A percentile compares a stretch with the other conserved stretches of the same genome.
Evolutionary conservation across 2,797 vertebrate genomes (phyloP).

Genomic region (Malurus leucopterus): DNA sequence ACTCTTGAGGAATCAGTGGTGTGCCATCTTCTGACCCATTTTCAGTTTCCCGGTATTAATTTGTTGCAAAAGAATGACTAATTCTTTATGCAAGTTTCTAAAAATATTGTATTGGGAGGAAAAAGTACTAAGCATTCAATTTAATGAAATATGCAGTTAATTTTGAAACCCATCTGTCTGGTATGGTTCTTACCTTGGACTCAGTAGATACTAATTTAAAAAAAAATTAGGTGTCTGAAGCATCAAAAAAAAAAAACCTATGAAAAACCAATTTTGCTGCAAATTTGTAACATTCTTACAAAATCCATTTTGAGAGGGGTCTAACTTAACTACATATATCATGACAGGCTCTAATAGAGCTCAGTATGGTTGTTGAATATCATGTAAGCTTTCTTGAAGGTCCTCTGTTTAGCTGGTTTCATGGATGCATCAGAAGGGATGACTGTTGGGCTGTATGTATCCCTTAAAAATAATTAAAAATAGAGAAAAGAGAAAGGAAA

Average conservation of each 20-base stretch:
- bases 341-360: constrained; percentile 7
- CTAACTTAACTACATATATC: not conserved
- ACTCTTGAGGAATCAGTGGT: not conserved
- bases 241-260: not conserved
- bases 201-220: not conserved
- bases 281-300: constrained; percentile 15
- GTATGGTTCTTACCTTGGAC: not conserved
- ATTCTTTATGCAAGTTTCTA: not conserved
- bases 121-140: not conserved
- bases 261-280: constrained; percentile 36
- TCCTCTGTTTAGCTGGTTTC: not conserved
- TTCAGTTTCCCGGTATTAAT: not conserved
- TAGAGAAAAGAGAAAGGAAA: not conserved
- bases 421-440: not conserved
- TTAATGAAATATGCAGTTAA: not conserved
- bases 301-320: constrained; percentile 20
- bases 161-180: not conserved
- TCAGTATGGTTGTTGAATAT: constrained; percentile 3
- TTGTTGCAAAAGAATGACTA: not conserved
- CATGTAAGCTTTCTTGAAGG: constrained; percentile 21
- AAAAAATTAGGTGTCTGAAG: not conserved
- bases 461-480: not conserved
- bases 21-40: not conserved
- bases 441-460: not conserved
- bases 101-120: not conserved